Evolutionary conservation across 2,797 vertebrate species (phyloP).

Genomic region (Graptemys geographica): DNA sequence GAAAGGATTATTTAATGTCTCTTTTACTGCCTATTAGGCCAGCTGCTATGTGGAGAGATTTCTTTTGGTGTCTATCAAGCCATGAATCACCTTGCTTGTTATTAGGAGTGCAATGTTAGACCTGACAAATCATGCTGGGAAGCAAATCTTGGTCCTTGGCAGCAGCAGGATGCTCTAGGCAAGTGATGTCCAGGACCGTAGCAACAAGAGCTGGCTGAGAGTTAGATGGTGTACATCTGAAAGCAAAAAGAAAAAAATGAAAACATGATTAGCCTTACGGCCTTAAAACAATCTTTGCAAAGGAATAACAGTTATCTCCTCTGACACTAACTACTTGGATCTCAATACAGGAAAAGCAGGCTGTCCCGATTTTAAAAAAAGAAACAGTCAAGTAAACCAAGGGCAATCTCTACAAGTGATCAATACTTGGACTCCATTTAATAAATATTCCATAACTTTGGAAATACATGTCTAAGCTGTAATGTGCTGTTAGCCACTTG

Average conservation of each 20-base stretch:
- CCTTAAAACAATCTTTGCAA: conserved; percentile 1
- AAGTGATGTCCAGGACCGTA: background rate
- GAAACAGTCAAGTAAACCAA: conserved; percentile 30
- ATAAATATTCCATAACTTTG: conserved; percentile 50
- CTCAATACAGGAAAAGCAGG: background rate
- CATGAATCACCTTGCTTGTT: background rate
- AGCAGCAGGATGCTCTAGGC: background rate
- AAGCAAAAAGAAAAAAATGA: background rate
- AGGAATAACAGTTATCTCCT: background rate
- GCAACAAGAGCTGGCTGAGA: conserved; percentile 10
- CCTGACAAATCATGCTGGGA: background rate
- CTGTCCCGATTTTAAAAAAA: background rate
- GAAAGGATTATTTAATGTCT: background rate
- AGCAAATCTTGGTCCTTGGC: conserved; percentile 26
- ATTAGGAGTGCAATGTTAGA: background rate
- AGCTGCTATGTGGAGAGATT: background rate
- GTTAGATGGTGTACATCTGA: background rate
- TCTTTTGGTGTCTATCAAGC: background rate
- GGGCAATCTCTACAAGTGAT: conserved; percentile 45
- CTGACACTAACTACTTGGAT: conserved; percentile 19
- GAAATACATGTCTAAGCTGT: conserved; percentile 66
- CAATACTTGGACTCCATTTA: conserved; percentile 60
- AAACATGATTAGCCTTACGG: background rate
- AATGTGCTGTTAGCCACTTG: background rate
- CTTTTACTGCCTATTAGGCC: background rate